Evolutionary conservation across 1,140 invertebrate species (phyloP).

Genomic region (Proales similis): DNA sequence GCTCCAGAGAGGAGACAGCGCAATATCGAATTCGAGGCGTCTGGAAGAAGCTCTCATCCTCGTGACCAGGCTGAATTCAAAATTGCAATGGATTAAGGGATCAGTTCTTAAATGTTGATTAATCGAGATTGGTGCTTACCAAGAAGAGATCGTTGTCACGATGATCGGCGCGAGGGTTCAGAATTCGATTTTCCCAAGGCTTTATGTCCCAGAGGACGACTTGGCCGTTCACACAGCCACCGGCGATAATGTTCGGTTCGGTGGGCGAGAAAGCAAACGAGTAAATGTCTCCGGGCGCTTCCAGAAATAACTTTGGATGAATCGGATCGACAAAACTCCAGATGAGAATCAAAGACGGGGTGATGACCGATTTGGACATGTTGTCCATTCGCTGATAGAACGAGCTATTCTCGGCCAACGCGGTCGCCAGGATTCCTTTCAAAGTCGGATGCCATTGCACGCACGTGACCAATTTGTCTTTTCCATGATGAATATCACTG

Average conservation of each 20-base stretch:
- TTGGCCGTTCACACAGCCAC: conserved; percentile 56
- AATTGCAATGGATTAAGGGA: conserved; percentile 14
- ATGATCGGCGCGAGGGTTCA: conserved; percentile 42
- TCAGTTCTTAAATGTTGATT: conserved; percentile 42
- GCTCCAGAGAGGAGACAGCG: conserved; percentile 50
- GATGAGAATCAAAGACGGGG: conserved; percentile 53
- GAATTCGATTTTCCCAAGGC: conserved; percentile 48
- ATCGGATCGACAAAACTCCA: conserved; percentile 56
- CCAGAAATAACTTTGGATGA: conserved; percentile 54
- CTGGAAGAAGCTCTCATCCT: conserved; percentile 49
- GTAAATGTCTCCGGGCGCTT: conserved; percentile 54
- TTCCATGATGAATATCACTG: conserved; percentile 53
- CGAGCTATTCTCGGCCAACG: conserved; percentile 48
- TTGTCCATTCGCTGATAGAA: conserved; percentile 54
- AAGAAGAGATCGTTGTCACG: conserved; percentile 30
- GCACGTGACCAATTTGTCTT: conserved; percentile 53
- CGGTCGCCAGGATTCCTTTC: conserved; percentile 52
- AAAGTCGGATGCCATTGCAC: conserved; percentile 55
- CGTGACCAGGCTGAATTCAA: conserved; percentile 42
- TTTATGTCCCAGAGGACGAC: conserved; percentile 56
- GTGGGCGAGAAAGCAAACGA: conserved; percentile 53
- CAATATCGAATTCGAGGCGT: conserved; percentile 47
- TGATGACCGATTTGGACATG: conserved; percentile 51
- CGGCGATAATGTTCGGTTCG: conserved; percentile 52
- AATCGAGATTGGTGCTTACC: conserved; percentile 35